These are phyloP conservation scores for Anthophora plumipes DNA, from an alignment of 2,888 invertebrate genomes.

Conservation along the genomic window DNA sequence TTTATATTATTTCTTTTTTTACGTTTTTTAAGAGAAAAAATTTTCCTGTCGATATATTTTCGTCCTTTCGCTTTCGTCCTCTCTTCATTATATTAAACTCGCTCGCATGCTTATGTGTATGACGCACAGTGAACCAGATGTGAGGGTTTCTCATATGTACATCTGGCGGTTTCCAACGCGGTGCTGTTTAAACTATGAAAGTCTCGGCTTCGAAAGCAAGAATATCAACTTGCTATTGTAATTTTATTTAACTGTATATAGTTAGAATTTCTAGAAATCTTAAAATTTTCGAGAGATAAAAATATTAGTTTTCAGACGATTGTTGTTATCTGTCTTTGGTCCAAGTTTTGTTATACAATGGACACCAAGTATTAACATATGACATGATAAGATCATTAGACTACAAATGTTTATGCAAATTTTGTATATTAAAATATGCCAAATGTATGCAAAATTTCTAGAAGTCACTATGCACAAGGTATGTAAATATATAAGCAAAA, in stretches of 20 bases:
- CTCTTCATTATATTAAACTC: not conserved
- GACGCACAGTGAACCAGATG: not conserved
- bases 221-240: constrained; percentile 26
- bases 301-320: constrained; percentile 1
- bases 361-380: not conserved
- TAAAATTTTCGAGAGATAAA: constrained; percentile 31
- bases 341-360: not conserved
- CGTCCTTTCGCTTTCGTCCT: too few relatives aligned
- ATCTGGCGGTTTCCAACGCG: constrained; percentile 44
- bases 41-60: not conserved
- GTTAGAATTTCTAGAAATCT: not conserved
- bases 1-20: not conserved
- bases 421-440: too few relatives aligned
- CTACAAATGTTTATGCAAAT: too few relatives aligned
- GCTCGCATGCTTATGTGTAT: not conserved
- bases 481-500: too few relatives aligned
- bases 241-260: constrained; percentile 48
- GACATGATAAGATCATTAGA: too few relatives aligned
- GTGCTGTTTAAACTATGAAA: constrained; percentile 33
- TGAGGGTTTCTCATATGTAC: constrained; percentile 29
- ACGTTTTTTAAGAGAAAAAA: not conserved
- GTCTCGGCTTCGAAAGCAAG: constrained; percentile 17
- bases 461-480: too few relatives aligned
- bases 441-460: too few relatives aligned
- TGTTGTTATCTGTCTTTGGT: not conserved